These are phyloP conservation scores for Limnephilus rhombicus DNA, from an alignment of 2,888 invertebrate genomes.

Conservation along the genomic window DNA sequence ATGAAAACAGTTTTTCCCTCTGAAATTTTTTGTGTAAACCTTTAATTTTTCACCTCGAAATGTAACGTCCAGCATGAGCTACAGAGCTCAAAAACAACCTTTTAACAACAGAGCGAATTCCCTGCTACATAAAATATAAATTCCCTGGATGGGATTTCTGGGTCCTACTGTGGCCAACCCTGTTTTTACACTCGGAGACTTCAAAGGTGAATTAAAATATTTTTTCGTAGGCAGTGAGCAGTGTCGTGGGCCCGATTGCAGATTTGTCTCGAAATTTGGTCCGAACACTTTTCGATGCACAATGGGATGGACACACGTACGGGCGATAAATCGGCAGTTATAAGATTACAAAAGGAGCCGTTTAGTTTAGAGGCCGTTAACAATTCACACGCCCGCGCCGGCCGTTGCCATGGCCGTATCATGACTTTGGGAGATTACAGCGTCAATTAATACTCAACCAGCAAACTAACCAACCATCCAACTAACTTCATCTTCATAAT, in stretches of 20 bases:
- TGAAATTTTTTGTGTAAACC: too few species aligned
- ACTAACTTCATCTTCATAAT: background rate
- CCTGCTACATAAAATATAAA: too few species aligned
- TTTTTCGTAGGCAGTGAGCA: background rate
- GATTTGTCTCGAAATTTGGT: constrained; percentile 29
- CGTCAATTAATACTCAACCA: background rate
- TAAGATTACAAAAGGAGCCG: constrained; percentile 13
- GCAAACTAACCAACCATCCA: background rate
- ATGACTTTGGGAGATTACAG: constrained; percentile 23
- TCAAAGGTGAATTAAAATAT: background rate
- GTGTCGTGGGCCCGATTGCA: background rate
- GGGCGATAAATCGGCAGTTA: constrained; percentile 18
- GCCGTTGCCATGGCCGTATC: background rate
- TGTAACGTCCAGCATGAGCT: too few species aligned
- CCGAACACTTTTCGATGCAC: background rate
- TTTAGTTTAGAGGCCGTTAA: constrained; percentile 31
- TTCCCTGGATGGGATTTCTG: too few species aligned
- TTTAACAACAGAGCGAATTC: too few species aligned
- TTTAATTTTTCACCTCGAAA: too few species aligned
- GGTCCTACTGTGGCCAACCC: background rate
- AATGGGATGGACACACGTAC: constrained; percentile 30
- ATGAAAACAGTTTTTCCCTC: too few species aligned
- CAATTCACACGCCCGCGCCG: background rate
- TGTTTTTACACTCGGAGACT: background rate
- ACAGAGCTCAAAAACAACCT: too few species aligned